Base-by-base conservation (phyloP, 2,113 vertebrate species). In the Phocoena sinus region DNA sequence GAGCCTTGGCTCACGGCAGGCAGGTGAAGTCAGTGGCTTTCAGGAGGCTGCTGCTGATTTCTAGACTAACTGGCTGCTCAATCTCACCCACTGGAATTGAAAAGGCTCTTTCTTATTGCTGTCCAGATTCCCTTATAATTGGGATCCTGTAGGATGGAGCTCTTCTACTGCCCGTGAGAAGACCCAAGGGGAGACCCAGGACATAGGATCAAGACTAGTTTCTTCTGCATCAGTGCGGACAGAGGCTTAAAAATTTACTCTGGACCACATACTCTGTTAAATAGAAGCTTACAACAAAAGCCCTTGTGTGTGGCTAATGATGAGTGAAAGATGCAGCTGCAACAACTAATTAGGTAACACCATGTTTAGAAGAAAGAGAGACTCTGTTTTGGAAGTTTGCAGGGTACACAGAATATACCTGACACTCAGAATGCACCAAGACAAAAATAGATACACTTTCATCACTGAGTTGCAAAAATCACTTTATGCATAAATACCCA, bases 361-460 rank as follows among this genome's bases (percentile, higher is more conserved):
- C 74, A 73, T 23, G 68, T 76, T 96, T 65, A 20, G 77, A 95
- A 86, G 44, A 76, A 77, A 89, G 31, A 58, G n/a, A 68, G 79
- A 50, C 14, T 96, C 88, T 33, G 0, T n/a, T 93, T 87, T 90
- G 79, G 88, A 94, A 71, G 41, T 36, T 21, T n/a, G 31, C 41
- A 73, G 95, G 56, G 82, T 79, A 73, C 73, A 62, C 7, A 58
- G 62, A 88, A 84, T 83, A 33, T 70, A 81, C 26, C 62, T 91
- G 70, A 89, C n/a, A 85, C 25, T 85, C 86, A 79, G 14, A 77
- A 73, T 38, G 50, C 60, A 92, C 70, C 53, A 95, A 92, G 88
- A 81, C 11, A 90, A 88, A 95, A 93, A 86, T 3, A 96, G 62
- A 65, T 56, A 76, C 10, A 33, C 89, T 96, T 91, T 88, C 65